These are phyloP conservation scores for Brienomyrus longianalis DNA, from an alignment of 2,113 vertebrate genomes.

Conservation along the genomic window DNA sequence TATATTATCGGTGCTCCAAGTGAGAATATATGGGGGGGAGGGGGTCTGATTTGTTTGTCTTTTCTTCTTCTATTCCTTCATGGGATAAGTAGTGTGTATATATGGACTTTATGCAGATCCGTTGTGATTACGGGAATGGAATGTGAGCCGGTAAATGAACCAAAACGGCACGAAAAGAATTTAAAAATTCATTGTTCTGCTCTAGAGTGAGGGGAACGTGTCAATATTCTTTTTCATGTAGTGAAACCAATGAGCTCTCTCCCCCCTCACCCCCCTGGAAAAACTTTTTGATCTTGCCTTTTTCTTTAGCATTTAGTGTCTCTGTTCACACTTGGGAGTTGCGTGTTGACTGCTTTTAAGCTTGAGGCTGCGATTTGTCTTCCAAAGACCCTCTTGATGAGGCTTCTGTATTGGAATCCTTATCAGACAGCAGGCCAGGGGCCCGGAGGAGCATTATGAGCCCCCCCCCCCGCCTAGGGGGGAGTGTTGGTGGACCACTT, in stretches of 20 bases:
- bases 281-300: not conserved
- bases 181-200: not conserved
- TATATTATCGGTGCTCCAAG: not conserved
- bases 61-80: not conserved
- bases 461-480: not conserved
- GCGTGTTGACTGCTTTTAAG: not conserved
- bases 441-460: too few species aligned
- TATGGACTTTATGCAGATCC: not conserved
- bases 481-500: not conserved
- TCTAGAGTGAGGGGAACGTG: not conserved
- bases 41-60: not conserved
- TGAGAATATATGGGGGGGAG: not conserved
- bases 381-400: not conserved
- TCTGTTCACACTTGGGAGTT: not conserved
- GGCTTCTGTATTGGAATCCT: not conserved
- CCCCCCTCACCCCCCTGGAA: not conserved
- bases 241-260: not conserved
- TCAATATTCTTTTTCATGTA: slow-evolving; percentile 1
- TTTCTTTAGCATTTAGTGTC: not conserved
- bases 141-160: not conserved
- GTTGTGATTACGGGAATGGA: not conserved
- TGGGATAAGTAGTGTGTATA: not conserved
- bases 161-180: not conserved
- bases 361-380: not conserved
- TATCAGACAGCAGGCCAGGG: not conserved